Evolutionary conservation across 1,140 invertebrate species (phyloP).

Genomic region (Tribolium madens): DNA sequence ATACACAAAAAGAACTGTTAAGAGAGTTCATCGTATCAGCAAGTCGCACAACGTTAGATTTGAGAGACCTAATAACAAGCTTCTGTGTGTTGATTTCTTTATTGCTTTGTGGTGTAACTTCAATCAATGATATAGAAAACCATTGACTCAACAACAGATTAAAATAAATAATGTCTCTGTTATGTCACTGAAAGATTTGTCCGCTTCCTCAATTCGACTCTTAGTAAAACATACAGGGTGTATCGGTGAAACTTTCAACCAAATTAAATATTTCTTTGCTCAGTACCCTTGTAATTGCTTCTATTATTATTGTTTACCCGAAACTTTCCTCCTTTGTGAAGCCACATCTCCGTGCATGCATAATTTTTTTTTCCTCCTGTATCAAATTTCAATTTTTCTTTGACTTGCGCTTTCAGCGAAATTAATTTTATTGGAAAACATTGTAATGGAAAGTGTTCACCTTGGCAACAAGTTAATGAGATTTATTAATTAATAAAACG

Average conservation of each 20-base stretch:
- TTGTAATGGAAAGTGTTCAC: slow-evolving; percentile 9
- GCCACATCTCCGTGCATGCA: too few relatives aligned
- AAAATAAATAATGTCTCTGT: neutral
- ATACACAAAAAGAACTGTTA: neutral
- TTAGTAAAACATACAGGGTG: too few relatives aligned
- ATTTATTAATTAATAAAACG: neutral
- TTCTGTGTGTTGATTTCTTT: neutral
- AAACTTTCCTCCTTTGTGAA: too few relatives aligned
- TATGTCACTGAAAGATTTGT: neutral
- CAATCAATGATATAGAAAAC: neutral
- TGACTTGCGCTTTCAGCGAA: neutral
- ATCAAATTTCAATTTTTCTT: neutral
- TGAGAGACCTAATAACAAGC: neutral
- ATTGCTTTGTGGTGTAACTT: neutral
- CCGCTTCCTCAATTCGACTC: neutral
- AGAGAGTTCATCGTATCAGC: neutral
- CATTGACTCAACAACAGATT: neutral
- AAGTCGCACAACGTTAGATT: neutral
- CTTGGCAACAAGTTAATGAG: slow-evolving; percentile 7
- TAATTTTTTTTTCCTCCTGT: too few relatives aligned
- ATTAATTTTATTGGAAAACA: neutral
- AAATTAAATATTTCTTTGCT: too few relatives aligned
- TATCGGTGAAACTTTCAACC: too few relatives aligned
- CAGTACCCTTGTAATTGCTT: too few relatives aligned
- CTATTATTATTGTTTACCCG: too few relatives aligned